Evolutionary conservation across 2,113 vertebrate species (phyloP).

Genomic region (Sphyrna mokarran): DNA sequence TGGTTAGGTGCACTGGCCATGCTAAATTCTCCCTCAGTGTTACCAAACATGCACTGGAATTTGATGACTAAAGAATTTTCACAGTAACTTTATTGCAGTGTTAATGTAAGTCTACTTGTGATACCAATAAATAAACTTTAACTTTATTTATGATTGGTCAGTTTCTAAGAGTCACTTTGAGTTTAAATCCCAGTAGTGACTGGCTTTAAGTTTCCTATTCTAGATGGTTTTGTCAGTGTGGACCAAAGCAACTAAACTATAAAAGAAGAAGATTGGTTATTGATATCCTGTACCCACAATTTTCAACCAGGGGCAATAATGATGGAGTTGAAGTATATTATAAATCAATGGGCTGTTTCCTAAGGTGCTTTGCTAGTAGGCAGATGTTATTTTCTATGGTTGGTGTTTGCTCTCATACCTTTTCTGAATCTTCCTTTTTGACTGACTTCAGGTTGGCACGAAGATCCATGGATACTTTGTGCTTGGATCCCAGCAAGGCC

Average conservation of each 20-base stretch:
- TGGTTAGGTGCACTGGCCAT: too few species aligned
- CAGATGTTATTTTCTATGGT: background rate
- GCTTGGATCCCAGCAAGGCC: constrained; percentile 88
- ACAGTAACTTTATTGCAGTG: too few species aligned
- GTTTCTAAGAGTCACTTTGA: background rate
- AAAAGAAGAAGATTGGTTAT: background rate
- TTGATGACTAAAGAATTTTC: too few species aligned
- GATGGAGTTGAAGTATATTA: background rate
- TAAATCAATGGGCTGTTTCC: background rate
- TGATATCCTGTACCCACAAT: background rate
- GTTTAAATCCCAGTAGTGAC: background rate
- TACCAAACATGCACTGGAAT: too few species aligned
- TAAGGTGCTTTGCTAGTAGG: background rate
- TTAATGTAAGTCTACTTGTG: too few species aligned
- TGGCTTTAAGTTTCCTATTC: too few species aligned
- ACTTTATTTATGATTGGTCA: background rate
- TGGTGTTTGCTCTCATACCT: constrained; percentile 57
- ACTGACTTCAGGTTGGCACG: constrained; percentile 91
- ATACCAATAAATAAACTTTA: too few species aligned
- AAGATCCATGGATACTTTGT: constrained; percentile 93
- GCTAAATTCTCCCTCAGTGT: too few species aligned
- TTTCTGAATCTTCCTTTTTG: constrained; percentile 92
- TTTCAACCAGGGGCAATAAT: background rate
- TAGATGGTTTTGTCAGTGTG: background rate
- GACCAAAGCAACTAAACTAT: background rate